Percentiles rank a stretch among this genome's conserved stretches.
Conservation (phyloP, 2,888 invertebrate species). For the Tricholauxania praeusta region DNA sequence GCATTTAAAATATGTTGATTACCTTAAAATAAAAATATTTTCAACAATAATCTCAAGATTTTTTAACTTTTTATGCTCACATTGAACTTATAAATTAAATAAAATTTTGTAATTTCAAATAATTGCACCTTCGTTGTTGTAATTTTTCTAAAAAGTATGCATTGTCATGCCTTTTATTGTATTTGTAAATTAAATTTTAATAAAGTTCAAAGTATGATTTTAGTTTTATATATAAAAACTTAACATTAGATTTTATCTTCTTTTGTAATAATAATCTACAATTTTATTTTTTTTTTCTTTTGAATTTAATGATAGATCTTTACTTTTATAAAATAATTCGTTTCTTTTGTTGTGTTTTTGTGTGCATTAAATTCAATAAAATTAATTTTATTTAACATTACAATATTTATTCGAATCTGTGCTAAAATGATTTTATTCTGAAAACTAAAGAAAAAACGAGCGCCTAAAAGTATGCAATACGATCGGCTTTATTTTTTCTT, state of each 20-base stretch:
- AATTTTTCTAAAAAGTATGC: constrained; percentile 22
- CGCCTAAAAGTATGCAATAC: background rate
- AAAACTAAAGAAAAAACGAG: no score
- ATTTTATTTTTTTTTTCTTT: background rate
- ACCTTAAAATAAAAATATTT: constrained; percentile 17
- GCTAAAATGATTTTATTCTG: no score
- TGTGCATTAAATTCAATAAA: no score
- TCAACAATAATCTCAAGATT: constrained; percentile 35
- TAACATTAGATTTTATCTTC: background rate
- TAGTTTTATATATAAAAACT: constrained; percentile 1
- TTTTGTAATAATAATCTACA: background rate
- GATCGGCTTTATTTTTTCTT: background rate
- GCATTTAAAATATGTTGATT: background rate
- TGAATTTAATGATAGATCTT: background rate
- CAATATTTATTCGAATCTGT: constrained; percentile 7
- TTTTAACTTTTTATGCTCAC: no score
- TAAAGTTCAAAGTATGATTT: constrained; percentile 5
- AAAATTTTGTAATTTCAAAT: constrained; percentile 47
- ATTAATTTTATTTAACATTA: background rate
- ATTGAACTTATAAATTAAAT: background rate
- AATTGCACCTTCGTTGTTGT: constrained; percentile 64
- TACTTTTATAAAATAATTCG: no score
- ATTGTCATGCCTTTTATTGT: background rate
- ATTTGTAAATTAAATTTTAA: constrained; percentile 23
- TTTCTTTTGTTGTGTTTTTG: no score